These are phyloP conservation scores for Sus cebifrons DNA, from an alignment of 2,797 vertebrate genomes.

Conservation along the genomic window DNA sequence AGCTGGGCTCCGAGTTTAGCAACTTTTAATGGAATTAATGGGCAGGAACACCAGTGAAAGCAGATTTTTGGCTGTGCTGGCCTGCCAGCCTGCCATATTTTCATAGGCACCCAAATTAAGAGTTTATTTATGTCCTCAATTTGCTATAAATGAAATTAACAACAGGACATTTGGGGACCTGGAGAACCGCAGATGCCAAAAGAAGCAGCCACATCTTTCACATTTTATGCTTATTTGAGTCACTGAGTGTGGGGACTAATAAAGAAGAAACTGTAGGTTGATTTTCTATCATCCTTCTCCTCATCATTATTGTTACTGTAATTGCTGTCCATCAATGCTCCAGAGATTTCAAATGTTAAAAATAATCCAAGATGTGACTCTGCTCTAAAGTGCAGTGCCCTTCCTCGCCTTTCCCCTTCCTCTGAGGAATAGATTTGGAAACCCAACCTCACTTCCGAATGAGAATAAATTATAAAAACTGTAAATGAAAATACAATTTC, in stretches of 20 bases:
- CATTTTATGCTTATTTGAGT: constrained; percentile 87
- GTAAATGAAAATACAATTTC: not conserved
- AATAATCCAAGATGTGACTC: not conserved
- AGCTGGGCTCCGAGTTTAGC: constrained; percentile 30
- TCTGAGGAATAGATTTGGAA: constrained; percentile 55
- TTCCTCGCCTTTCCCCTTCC: not conserved
- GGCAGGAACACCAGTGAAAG: constrained; percentile 67
- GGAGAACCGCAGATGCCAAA: constrained; percentile 86
- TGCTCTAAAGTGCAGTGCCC: not conserved
- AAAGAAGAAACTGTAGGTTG: constrained; percentile 78
- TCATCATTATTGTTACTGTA: constrained; percentile 59
- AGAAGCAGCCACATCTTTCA: constrained; percentile 82
- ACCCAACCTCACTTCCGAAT: constrained; percentile 12
- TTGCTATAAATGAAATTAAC: constrained; percentile 89
- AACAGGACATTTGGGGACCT: constrained; percentile 85
- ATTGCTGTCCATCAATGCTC: constrained; percentile 83
- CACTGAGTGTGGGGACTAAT: constrained; percentile 80
- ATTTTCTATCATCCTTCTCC: constrained; percentile 63
- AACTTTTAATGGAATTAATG: constrained; percentile 82
- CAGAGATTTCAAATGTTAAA: constrained; percentile 83
- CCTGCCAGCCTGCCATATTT: constrained; percentile 87
- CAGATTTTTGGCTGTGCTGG: constrained; percentile 83
- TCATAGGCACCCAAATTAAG: constrained; percentile 87
- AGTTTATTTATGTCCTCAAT: constrained; percentile 88
- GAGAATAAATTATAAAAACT: constrained; percentile 14